Conservation (phyloP, 2,888 invertebrate species). For the Empis livida region DNA sequence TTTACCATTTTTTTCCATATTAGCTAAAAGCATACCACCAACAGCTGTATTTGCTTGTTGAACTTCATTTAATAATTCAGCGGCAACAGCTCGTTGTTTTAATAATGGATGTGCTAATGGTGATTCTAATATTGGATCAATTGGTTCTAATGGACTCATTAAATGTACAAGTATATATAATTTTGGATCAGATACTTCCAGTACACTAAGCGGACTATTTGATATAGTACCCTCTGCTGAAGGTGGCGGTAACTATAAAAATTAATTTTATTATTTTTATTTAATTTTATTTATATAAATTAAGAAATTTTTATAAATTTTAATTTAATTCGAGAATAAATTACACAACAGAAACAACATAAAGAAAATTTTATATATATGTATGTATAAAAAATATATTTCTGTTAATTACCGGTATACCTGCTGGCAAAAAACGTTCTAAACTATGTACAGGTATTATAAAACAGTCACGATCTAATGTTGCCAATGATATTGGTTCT, state of each 20-base stretch:
- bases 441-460: slow-evolving; percentile 84
- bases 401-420: slow-evolving; percentile 54
- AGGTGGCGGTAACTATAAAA: slow-evolving; percentile 46
- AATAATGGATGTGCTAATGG: slow-evolving; percentile 67
- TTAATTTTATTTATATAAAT: neutral
- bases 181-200: slow-evolving; percentile 81
- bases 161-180: slow-evolving; percentile 76
- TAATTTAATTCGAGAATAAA: neutral
- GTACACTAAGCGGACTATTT: slow-evolving; percentile 50
- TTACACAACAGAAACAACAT: too few relatives aligned
- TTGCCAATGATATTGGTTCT: slow-evolving; percentile 66
- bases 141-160: slow-evolving; percentile 77
- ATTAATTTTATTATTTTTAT: neutral
- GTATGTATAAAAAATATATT: neutral
- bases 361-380: neutral
- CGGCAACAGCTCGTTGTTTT: slow-evolving; percentile 64
- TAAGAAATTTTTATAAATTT: too few relatives aligned
- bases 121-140: slow-evolving; percentile 75
- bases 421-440: slow-evolving; percentile 77
- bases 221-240: slow-evolving; percentile 41
- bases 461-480: slow-evolving; percentile 80
- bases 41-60: slow-evolving; percentile 58
- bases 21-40: slow-evolving; percentile 75
- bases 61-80: slow-evolving; percentile 58
- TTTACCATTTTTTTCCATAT: slow-evolving; percentile 71